Conservation (phyloP, 2,797 vertebrate species). For the Serranus cabrilla region DNA sequence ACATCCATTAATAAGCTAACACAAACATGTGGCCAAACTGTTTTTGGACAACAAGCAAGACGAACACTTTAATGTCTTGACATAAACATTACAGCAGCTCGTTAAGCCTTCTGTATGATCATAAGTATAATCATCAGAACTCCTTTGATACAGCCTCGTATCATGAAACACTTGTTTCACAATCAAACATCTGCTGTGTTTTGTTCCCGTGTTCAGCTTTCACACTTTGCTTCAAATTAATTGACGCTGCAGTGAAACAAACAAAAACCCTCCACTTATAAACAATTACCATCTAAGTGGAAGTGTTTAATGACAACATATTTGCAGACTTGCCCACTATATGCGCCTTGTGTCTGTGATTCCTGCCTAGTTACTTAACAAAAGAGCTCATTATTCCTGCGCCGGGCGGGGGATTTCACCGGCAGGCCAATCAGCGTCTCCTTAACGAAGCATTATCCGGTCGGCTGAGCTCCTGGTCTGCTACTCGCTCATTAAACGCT, state of each 20-base stretch:
- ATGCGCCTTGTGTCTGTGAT: not conserved
- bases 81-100: too few species aligned
- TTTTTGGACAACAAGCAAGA: too few species aligned
- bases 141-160: not conserved
- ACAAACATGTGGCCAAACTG: too few species aligned
- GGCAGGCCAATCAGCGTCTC: conserved; percentile 69
- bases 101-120: too few species aligned
- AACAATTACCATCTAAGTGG: not conserved
- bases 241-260: not conserved
- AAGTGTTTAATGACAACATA: not conserved
- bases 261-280: not conserved
- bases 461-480: conserved; percentile 51
- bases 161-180: not conserved
- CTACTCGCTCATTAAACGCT: conserved; percentile 58
- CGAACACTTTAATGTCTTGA: too few species aligned
- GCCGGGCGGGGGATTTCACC: conserved; percentile 47
- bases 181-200: too few species aligned
- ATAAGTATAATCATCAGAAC: too few species aligned
- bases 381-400: conserved; percentile 50
- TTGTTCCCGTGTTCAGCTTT: not conserved
- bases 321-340: conserved; percentile 1
- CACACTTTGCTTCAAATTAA: not conserved
- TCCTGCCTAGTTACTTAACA: conserved; percentile 43
- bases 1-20: too few species aligned
- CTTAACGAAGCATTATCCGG: conserved; percentile 64